Base-by-base conservation (phyloP, 1,140 invertebrate genomes). In the Tetraneura akinire region DNA sequence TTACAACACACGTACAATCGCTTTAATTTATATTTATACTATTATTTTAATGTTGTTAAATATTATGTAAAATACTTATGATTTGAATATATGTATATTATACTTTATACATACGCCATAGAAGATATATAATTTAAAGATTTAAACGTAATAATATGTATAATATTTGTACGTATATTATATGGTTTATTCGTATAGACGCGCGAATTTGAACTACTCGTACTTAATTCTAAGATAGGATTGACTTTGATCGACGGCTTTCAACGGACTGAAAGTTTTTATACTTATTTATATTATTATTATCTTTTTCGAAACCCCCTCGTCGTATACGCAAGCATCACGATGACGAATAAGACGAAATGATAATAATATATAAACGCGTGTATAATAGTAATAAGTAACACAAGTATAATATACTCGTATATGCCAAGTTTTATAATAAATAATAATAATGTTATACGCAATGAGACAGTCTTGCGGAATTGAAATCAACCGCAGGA, bases 271-370 rank as follows among this genome's bases (percentile, higher is more conserved):
- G 16, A 62, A 62, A 62, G 29, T 62, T 32, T 37, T 32, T 29
- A 18, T 60, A 62, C 29, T 32, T 62, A 62, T 62, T 62, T 62
- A 62, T 62, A 14, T 62, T 32, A 32, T 62, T 62, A 32, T 32
- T 62, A 62, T 62, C 23, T 62, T 62, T 62, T 62, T 62, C 60
- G 60, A 8, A 60, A 60, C 57, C 23, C 23, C 6, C 1, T 3
- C n/a, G n/a, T n/a, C 13, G 23, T 14, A 26, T 29, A 29, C 1
- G 1, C 2, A 55, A 4, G 11, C 11, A 26, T 13, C 21, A 1
- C 23, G 55, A 8, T 13, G 23, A 8, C 13, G 55, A 21, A 51
- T 51, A 51, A n/a, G 3, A 51, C 10, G 10, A 55, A 26, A 2
- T 18, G 14, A 57, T 57, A 57, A 57, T 57, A 26, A 57, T 57